Percentiles rank a stretch among this genome's conserved stretches.
These are phyloP conservation scores for Gymnocypris eckloni DNA, from an alignment of 2,797 vertebrate genomes.

Conservation along the genomic window DNA sequence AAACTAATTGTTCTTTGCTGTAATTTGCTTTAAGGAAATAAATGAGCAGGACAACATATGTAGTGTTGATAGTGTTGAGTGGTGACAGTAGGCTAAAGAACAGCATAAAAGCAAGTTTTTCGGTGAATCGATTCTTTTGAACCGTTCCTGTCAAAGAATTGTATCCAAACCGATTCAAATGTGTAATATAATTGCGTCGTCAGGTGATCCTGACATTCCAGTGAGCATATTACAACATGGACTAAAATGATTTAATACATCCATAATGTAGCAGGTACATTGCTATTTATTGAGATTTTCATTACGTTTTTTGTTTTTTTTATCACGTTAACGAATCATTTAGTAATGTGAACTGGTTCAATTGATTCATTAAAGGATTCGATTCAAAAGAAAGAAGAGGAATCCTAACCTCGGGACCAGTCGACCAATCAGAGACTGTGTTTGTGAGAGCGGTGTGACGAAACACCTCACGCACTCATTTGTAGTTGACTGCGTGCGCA, in stretches of 20 bases:
- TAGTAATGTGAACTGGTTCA: neutral
- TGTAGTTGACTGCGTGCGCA: neutral
- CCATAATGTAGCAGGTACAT: neutral
- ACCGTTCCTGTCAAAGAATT: neutral
- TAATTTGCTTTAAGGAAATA: neutral
- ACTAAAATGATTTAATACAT: neutral
- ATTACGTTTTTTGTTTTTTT: neutral
- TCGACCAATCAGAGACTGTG: neutral
- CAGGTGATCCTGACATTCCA: too few species aligned
- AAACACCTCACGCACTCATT: neutral
- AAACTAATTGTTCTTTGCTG: neutral
- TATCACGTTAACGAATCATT: neutral
- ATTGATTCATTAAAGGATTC: neutral
- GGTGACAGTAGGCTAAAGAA: neutral
- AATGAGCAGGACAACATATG: neutral
- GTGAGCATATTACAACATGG: too few species aligned
- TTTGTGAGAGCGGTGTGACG: neutral
- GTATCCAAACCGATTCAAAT: neutral
- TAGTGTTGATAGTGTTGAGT: neutral
- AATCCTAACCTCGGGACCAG: neutral
- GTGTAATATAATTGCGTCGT: too few species aligned
- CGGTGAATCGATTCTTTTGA: neutral
- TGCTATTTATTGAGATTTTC: neutral
- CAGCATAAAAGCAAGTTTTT: neutral
- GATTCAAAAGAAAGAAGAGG: neutral